phyloP scores from a whole-genome alignment of 2,113 vertebrate species.

The Promerops cafer region DNA sequence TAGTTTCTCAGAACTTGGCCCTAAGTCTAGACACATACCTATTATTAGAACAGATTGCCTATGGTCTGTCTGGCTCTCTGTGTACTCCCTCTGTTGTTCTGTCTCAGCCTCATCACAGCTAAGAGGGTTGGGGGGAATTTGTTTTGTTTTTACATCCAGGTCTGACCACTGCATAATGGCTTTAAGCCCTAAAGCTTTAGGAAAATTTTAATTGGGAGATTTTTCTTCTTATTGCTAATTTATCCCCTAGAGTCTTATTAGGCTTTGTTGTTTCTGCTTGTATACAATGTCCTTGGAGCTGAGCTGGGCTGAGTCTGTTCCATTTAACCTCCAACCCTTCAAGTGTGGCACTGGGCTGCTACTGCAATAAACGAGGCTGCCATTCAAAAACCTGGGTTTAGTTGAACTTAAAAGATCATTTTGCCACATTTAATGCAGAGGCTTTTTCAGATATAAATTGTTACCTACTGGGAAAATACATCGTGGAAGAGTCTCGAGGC shows the following conservation, averaged over 20 bases:
- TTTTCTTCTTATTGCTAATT: constrained; percentile 63
- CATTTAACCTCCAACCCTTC: constrained; percentile 38
- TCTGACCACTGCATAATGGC: constrained; percentile 6
- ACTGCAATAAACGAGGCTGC: not conserved
- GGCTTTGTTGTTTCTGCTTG: constrained; percentile 54
- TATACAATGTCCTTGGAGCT: constrained; percentile 32
- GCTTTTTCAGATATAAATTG: not conserved
- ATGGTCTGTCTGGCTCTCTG: not conserved
- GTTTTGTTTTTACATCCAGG: not conserved
- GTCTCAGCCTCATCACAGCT: not conserved
- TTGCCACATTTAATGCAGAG: not conserved
- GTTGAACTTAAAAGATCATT: not conserved
- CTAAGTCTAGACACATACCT: not conserved
- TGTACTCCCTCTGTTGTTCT: not conserved
- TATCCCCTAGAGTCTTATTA: constrained; percentile 62
- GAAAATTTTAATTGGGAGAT: constrained; percentile 63
- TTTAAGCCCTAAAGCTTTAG: constrained; percentile 52
- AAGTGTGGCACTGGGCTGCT: not conserved
- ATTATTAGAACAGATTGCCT: constrained; percentile 12
- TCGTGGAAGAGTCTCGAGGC: not conserved
- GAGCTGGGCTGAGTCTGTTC: not conserved
- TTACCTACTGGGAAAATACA: not conserved
- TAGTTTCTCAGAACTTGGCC: not conserved
- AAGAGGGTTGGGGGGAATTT: not conserved
- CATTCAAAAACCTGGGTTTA: not conserved